A percentile compares a stretch with the other conserved stretches of the same genome.
Conservation (phyloP, 2,113 vertebrate genomes). For the Macaca mulatta region DNA sequence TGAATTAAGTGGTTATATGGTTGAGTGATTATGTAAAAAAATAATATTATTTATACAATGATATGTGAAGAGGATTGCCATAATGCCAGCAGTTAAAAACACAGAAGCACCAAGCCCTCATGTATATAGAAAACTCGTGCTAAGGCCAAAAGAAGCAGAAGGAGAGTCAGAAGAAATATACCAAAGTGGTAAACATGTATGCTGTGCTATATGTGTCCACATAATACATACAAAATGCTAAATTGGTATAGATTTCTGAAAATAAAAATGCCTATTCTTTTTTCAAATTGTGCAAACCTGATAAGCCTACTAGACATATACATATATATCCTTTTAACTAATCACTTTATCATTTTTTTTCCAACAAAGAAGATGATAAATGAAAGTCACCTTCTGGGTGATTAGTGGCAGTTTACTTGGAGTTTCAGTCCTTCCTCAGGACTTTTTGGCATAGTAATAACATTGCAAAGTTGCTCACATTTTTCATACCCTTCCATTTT, state of each 20-base stretch:
- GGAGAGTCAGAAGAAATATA: neutral
- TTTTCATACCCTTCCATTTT: neutral
- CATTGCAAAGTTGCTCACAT: neutral
- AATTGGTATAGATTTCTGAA: neutral
- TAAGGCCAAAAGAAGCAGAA: neutral
- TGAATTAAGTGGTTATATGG: slow-evolving; percentile 58
- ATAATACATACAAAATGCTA: neutral
- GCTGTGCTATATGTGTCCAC: accelerated
- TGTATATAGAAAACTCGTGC: neutral
- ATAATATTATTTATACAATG: neutral
- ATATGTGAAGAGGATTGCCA: neutral
- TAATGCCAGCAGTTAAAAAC: neutral
- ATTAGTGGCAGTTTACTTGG: neutral
- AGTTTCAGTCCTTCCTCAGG: neutral
- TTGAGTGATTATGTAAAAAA: slow-evolving; percentile 49
- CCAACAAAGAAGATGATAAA: slow-evolving; percentile 14
- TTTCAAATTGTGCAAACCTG: neutral
- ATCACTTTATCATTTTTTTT: neutral
- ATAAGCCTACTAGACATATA: neutral
- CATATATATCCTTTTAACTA: neutral
- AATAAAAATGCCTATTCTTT: neutral
- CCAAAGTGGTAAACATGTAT: neutral
- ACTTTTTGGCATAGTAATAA: neutral
- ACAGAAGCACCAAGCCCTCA: neutral
- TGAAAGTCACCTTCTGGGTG: neutral